Conservation (phyloP, 2,113 vertebrate genomes). For the Plecturocebus donacophilus region DNA sequence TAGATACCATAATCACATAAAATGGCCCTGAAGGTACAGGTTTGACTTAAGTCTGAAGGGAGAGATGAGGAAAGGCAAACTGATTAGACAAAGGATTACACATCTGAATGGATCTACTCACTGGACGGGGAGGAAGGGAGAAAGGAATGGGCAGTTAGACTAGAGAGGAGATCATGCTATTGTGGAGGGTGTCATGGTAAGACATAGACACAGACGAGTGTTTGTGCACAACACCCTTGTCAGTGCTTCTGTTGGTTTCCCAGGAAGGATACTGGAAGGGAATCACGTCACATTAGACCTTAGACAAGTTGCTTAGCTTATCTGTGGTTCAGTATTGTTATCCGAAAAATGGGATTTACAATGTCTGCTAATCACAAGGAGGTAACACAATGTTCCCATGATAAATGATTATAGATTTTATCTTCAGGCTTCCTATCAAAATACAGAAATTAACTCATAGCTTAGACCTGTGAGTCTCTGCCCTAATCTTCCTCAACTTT, state of each 20-base stretch:
- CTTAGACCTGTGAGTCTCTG: background rate
- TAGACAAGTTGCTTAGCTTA: background rate
- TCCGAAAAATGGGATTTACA: background rate
- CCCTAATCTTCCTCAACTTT: background rate
- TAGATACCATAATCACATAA: background rate
- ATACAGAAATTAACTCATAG: background rate
- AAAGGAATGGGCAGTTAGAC: background rate
- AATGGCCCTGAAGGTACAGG: background rate
- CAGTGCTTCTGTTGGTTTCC: background rate
- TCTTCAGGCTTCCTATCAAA: background rate
- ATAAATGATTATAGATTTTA: background rate
- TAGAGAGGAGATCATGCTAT: background rate
- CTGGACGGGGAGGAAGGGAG: background rate
- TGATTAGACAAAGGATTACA: background rate
- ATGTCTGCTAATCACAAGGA: background rate
- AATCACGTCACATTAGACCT: background rate
- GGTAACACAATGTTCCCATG: background rate
- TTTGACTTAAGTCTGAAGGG: background rate
- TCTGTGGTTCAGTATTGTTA: background rate
- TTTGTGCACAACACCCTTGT: background rate
- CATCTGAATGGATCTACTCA: background rate
- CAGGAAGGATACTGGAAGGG: background rate
- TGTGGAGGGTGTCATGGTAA: background rate
- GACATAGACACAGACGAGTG: fast-evolving
- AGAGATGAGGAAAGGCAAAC: background rate